These are phyloP conservation scores for Acanthopagrus latus DNA, from an alignment of 2,797 vertebrate species.

Conservation along the genomic window DNA sequence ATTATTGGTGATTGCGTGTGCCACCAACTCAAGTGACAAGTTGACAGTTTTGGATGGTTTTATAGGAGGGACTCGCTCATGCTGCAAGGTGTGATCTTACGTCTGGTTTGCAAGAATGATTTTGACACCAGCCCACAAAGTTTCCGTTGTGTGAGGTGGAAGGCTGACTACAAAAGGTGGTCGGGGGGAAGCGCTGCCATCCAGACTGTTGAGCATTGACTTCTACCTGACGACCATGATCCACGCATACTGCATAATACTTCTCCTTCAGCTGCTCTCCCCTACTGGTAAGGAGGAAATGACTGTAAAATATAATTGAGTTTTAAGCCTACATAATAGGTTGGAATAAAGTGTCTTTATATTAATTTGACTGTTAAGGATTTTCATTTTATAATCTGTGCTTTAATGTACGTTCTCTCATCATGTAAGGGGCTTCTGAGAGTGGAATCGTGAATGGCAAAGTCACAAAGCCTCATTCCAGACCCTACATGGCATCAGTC, in stretches of 20 bases:
- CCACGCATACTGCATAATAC: conserved; percentile 2
- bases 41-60: background rate
- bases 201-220: conserved; percentile 6
- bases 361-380: background rate
- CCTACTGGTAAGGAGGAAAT: conserved; percentile 64
- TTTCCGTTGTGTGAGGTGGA: conserved; percentile 47
- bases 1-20: background rate
- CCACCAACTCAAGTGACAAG: background rate
- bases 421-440: conserved; percentile 65
- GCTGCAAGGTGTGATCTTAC: conserved; percentile 9
- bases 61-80: background rate
- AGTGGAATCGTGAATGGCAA: conserved; percentile 74
- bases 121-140: conserved; percentile 45
- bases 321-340: background rate
- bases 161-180: conserved; percentile 14
- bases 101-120: background rate
- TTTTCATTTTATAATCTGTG: background rate
- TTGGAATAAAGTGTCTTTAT: background rate
- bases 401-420: background rate
- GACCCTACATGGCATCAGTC: conserved; percentile 83
- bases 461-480: conserved; percentile 76
- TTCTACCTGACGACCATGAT: conserved; percentile 39
- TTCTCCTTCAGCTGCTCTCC: conserved; percentile 45
- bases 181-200: too few relatives aligned
- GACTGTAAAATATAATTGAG: too few relatives aligned